Percentiles rank a stretch among this genome's conserved stretches.
Conservation (phyloP, 2,113 vertebrate species). For the Mirounga angustirostris region DNA sequence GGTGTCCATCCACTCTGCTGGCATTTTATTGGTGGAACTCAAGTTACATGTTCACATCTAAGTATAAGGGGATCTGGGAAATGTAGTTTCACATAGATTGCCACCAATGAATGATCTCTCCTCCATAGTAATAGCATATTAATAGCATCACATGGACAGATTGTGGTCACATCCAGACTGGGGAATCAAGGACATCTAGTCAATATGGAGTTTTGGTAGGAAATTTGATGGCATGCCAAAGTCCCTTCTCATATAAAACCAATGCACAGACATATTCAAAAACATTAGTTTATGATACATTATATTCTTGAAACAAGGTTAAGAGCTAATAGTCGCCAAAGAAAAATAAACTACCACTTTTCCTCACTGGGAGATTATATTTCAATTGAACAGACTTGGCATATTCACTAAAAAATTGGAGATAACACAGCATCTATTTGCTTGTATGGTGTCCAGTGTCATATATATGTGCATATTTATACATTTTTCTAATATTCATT, state of each 20-base stretch:
- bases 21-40: not conserved
- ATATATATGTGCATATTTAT: not conserved
- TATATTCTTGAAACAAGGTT: not conserved
- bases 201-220: not conserved
- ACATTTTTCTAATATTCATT: not conserved
- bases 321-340: not conserved
- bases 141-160: not conserved
- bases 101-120: not conserved
- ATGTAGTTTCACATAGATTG: not conserved
- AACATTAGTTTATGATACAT: not conserved
- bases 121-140: not conserved
- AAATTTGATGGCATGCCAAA: not conserved
- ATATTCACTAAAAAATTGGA: not conserved
- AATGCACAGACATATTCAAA: not conserved
- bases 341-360: not conserved
- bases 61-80: not conserved
- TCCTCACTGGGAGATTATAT: not conserved
- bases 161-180: not conserved
- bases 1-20: rapidly evolving
- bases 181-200: not conserved
- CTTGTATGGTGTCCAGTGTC: not conserved
- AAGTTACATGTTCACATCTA: not conserved
- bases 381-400: not conserved
- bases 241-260: not conserved
- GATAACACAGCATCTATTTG: not conserved